Conservation (phyloP, 2,113 vertebrate species). For the Cheilinus undulatus region DNA sequence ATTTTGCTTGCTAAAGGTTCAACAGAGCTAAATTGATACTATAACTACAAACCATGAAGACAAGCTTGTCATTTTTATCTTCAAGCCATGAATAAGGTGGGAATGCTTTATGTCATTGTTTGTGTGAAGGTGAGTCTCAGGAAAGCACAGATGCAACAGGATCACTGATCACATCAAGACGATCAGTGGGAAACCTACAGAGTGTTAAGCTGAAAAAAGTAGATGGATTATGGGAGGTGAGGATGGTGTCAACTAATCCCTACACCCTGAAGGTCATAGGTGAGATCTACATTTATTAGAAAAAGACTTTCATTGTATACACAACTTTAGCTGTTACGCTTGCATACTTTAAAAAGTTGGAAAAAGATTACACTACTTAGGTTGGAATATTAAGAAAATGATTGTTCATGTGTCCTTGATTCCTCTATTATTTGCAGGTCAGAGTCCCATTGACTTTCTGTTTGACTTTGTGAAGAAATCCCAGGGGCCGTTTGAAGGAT, state of each 20-base stretch:
- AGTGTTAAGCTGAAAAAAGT: slow-evolving; percentile 45
- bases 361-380: too few species aligned
- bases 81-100: too few species aligned
- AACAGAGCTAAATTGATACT: neutral
- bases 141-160: slow-evolving; percentile 33
- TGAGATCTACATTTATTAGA: slow-evolving; percentile 35
- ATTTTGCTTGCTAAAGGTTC: too few species aligned
- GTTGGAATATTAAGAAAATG: too few species aligned
- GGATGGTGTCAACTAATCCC: slow-evolving; percentile 52
- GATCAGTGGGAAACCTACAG: slow-evolving; percentile 66
- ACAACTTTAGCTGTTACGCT: too few species aligned
- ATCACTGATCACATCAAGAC: slow-evolving; percentile 50
- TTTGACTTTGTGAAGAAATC: slow-evolving; percentile 68
- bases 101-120: neutral
- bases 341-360: too few species aligned
- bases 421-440: slow-evolving; percentile 45
- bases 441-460: slow-evolving; percentile 70
- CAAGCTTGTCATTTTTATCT: neutral
- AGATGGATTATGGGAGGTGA: slow-evolving; percentile 66
- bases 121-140: slow-evolving; percentile 59
- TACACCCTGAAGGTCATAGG: slow-evolving; percentile 73
- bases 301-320: too few species aligned
- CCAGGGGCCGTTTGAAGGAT: slow-evolving; percentile 40
- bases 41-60: neutral
- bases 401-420: too few species aligned